A percentile compares a stretch with the other conserved stretches of the same genome.
These are phyloP conservation scores for Drosophila ustulata DNA, from an alignment of 2,888 invertebrate genomes.

Conservation along the genomic window DNA sequence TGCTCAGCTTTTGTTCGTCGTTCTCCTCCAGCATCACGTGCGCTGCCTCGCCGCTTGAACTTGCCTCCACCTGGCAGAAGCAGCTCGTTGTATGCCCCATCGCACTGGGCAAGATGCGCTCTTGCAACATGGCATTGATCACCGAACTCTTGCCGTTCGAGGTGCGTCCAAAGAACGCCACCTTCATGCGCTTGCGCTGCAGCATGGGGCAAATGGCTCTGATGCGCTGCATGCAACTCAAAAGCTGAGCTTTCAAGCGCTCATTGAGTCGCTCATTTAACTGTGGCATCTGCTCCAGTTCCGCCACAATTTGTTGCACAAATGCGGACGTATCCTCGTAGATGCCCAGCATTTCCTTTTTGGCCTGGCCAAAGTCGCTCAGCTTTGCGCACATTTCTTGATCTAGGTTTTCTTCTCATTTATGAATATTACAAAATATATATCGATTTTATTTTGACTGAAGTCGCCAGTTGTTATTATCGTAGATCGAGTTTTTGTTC, in stretches of 20 bases:
- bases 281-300: constrained; percentile 27
- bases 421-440: neutral
- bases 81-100: constrained; percentile 99
- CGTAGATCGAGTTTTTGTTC: neutral
- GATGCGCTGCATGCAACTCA: constrained; percentile 92
- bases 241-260: constrained; percentile 88
- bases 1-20: constrained; percentile 88
- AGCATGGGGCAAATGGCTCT: constrained; percentile 97
- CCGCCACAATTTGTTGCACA: constrained; percentile 86
- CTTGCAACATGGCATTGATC: constrained; percentile 99
- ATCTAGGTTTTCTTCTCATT: neutral
- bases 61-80: constrained; percentile 95
- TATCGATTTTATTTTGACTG: neutral
- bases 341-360: constrained; percentile 98
- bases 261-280: constrained; percentile 86
- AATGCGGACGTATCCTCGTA: constrained; percentile 97
- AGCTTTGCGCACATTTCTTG: constrained; percentile 85
- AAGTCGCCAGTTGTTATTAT: too few relatives aligned
- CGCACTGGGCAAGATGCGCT: constrained; percentile 98
- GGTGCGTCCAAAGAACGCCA: constrained; percentile 90
- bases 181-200: constrained; percentile 98
- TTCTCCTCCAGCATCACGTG: constrained; percentile 93
- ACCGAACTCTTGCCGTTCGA: constrained; percentile 99
- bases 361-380: constrained; percentile 98
- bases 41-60: constrained; percentile 92